Evolutionary conservation across 2,888 invertebrate genomes (phyloP), one percentile per base, ranked within the genome.

Genomic region (Drosophila robusta): DNA sequence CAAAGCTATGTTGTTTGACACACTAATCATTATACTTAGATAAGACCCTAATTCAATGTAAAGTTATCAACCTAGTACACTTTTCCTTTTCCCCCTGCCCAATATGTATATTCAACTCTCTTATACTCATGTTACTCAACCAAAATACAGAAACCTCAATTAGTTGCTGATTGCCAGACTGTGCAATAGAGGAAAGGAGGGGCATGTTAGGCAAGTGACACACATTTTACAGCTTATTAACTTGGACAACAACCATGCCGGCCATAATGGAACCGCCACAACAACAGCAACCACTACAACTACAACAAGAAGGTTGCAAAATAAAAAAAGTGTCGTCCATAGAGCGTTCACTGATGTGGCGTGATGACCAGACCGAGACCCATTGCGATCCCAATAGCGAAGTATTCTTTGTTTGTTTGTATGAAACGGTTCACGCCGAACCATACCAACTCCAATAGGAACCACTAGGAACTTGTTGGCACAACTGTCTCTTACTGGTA

Each of bases 211-310:
- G 73, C 80, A 83, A 74, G 84, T 89, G 89, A 89, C 90, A 90
- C 61, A 84, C 80, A 88, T 87, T 89, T 86, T 83, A 81, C 87
- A 86, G 86, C 80, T 90, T 89, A 90, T 87, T 90, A 89, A 89
- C 89, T 82, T 75, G 81, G 63, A 66, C 83, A 84, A 77, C 72
- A 81, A 80, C 77, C 76, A 67, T 66, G 78, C 49, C 55, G 54
- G 46, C 54, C 46, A 63, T 55, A 66, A 67, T 61, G 50, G 41
- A 49, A 52, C 47, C 51, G 52, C 36, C 1, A 56, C 51, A 65
- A 72, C 49, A 57, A 47, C 49, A 42, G 9, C 45, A 39, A 38
- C 58, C 29, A 29, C 29, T 57, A 52, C 39, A 46, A 56, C 47
- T 60, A 39, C 44, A 65, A 51, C 38, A 58, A 51, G 42, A 71